phyloP scores from a whole-genome alignment of 2,113 vertebrate species.

The Dicaeum eximium region DNA sequence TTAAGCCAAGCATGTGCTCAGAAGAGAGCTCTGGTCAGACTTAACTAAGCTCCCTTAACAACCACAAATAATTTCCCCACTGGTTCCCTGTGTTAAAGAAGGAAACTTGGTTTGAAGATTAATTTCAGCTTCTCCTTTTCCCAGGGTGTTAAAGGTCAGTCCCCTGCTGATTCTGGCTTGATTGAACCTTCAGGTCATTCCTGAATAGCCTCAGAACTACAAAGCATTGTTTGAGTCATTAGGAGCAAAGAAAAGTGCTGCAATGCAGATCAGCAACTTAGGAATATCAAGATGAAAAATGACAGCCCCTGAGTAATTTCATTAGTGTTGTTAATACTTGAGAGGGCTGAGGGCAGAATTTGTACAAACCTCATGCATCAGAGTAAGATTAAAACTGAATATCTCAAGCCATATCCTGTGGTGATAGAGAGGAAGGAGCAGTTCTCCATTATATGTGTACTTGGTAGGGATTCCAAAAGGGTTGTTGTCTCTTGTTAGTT shows the following conservation, averaged over 20 bases:
- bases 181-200: slow-evolving; percentile 18
- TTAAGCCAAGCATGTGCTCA: accelerated
- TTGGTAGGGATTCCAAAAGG: background rate
- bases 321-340: background rate
- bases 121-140: slow-evolving; percentile 8
- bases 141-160: slow-evolving; percentile 4
- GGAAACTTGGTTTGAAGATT: background rate
- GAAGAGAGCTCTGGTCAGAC: background rate
- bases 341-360: slow-evolving; percentile 12
- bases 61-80: background rate
- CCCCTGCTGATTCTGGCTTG: background rate
- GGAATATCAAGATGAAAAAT: slow-evolving; percentile 39
- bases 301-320: slow-evolving; percentile 26
- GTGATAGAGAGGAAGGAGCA: background rate
- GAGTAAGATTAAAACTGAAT: background rate
- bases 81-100: background rate
- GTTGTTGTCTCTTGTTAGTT: background rate
- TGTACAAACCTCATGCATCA: background rate
- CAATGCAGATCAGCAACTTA: slow-evolving; percentile 19
- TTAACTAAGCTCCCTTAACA: background rate
- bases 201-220: background rate
- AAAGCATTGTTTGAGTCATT: slow-evolving; percentile 16
- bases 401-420: background rate
- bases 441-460: background rate
- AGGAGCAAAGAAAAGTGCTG: background rate